Conservation (phyloP, 2,113 vertebrate genomes). For the Galemys pyrenaicus region DNA sequence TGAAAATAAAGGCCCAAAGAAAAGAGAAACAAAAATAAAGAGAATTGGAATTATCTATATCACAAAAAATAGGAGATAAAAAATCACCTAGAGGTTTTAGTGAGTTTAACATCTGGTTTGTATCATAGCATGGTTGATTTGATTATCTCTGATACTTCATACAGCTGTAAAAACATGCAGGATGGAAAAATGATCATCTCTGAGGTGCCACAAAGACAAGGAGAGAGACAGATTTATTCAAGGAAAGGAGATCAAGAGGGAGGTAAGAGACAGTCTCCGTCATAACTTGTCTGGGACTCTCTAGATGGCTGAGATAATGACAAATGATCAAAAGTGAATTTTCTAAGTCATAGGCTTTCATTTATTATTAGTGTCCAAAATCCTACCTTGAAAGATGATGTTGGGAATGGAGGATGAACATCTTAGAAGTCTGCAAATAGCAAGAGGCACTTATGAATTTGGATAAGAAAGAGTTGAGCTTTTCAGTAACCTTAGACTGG, state of each 20-base stretch:
- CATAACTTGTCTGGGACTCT: background rate
- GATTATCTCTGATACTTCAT: constrained; percentile 69
- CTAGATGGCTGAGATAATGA: background rate
- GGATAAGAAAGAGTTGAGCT: background rate
- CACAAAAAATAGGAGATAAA: constrained; percentile 13
- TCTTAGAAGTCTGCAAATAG: background rate
- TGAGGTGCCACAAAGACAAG: background rate
- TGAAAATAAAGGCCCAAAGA: background rate
- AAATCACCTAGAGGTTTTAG: background rate
- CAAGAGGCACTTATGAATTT: background rate
- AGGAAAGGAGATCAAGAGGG: background rate
- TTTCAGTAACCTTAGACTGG: background rate
- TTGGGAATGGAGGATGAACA: background rate
- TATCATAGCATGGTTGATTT: constrained; percentile 30
- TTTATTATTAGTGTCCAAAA: background rate
- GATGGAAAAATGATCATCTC: background rate
- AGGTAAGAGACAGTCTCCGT: background rate
- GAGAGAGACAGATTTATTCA: background rate
- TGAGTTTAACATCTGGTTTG: constrained; percentile 52
- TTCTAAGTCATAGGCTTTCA: background rate
- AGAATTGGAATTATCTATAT: background rate
- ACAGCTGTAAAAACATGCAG: constrained; percentile 21
- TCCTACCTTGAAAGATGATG: background rate
- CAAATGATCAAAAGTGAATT: background rate
- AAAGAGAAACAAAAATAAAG: background rate